A percentile compares a stretch with the other conserved stretches of the same genome.
Evolutionary conservation across 2,113 vertebrate species (phyloP).

Genomic region (Trematomus loennbergii): DNA sequence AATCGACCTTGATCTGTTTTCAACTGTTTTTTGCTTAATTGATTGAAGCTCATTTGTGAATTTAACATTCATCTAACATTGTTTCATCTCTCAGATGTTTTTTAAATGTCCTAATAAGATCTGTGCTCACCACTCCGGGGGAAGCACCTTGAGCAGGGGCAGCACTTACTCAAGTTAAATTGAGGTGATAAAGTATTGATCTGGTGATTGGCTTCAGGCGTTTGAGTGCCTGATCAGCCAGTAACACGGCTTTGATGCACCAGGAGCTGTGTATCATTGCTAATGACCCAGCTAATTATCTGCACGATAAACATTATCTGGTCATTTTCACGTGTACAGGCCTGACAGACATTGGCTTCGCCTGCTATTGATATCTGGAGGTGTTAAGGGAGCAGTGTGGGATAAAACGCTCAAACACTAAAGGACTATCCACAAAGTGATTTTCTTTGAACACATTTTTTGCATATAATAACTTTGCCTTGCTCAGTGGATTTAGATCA

Average conservation of each 20-base stretch:
- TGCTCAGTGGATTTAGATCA: constrained; percentile 27
- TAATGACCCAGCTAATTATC: constrained; percentile 74
- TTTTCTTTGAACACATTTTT: constrained; percentile 5
- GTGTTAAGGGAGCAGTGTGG: constrained; percentile 11
- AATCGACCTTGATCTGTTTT: neutral
- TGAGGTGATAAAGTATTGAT: constrained; percentile 78
- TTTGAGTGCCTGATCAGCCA: constrained; percentile 50
- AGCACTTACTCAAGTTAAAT: constrained; percentile 63
- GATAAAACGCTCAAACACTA: constrained; percentile 4
- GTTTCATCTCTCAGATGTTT: constrained; percentile 8
- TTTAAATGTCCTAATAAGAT: constrained; percentile 9
- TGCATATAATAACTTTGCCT: neutral
- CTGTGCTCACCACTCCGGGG: constrained; percentile 11
- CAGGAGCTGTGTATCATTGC: constrained; percentile 50
- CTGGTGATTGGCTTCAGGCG: constrained; percentile 59
- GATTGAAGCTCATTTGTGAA: neutral
- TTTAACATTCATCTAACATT: neutral
- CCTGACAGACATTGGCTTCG: constrained; percentile 44
- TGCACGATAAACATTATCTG: constrained; percentile 70
- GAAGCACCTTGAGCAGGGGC: constrained; percentile 3
- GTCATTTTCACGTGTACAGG: constrained; percentile 67
- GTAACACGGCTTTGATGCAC: constrained; percentile 51
- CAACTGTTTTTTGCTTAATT: neutral
- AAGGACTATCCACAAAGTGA: neutral
- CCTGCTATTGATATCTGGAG: constrained; percentile 38